Conservation (phyloP, 2,113 vertebrate species). For the Eurypyga helias region DNA sequence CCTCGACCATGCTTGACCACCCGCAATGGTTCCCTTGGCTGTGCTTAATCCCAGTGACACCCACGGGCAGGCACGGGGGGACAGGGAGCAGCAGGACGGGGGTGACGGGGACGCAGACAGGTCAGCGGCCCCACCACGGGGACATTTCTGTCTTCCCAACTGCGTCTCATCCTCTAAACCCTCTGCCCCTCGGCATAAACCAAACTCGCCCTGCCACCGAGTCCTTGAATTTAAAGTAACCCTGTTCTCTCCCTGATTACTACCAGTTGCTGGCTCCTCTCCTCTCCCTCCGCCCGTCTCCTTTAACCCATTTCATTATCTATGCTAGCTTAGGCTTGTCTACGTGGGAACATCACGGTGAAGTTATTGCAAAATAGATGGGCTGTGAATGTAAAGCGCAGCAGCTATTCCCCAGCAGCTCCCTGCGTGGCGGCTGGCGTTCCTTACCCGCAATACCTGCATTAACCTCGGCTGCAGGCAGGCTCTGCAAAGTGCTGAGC, state of each 20-base stretch:
- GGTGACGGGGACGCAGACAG: neutral
- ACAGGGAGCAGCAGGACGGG: neutral
- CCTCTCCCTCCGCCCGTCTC: conserved; percentile 56
- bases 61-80: neutral
- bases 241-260: conserved; percentile 46
- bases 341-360: conserved; percentile 66
- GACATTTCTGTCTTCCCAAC: neutral
- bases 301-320: conserved; percentile 74
- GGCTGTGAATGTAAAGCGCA: conserved; percentile 55
- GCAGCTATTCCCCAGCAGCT: conserved; percentile 58
- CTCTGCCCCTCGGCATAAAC: neutral
- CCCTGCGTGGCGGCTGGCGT: neutral
- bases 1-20: neutral
- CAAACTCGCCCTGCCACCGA: conserved; percentile 13
- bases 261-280: conserved; percentile 60
- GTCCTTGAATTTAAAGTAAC: conserved; percentile 59
- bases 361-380: conserved; percentile 71
- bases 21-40: neutral
- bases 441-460: neutral
- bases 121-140: neutral
- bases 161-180: neutral
- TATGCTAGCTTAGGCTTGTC: conserved; percentile 72
- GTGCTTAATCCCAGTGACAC: neutral
- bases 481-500: neutral
- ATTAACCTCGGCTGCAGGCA: neutral